Conservation (phyloP, 2,797 vertebrate genomes). For the Leptoclinus maculatus region DNA sequence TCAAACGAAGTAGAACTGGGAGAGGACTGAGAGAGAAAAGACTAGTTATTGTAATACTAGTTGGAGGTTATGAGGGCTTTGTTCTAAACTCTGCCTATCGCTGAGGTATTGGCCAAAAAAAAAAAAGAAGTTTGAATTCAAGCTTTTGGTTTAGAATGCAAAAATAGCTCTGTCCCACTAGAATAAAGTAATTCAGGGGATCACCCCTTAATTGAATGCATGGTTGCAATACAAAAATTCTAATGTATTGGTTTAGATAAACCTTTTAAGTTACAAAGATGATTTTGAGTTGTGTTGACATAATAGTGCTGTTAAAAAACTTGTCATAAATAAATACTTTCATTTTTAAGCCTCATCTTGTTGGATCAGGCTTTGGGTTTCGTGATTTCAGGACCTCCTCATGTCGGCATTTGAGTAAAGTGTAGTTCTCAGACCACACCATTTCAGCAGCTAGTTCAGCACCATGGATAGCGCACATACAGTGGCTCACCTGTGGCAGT, state of each 20-base stretch:
- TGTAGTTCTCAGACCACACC: background rate
- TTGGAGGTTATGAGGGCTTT: background rate
- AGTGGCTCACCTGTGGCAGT: background rate
- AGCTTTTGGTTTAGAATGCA: background rate
- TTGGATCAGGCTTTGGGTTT: background rate
- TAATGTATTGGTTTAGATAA: fast-evolving
- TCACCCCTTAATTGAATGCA: background rate
- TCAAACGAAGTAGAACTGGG: background rate
- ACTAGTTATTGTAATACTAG: background rate
- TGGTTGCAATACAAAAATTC: background rate
- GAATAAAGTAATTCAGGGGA: background rate
- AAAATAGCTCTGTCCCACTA: background rate
- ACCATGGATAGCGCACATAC: conserved; percentile 48
- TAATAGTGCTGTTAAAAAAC: background rate
- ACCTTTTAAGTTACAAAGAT: background rate
- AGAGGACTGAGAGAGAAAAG: background rate
- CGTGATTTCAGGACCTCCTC: background rate
- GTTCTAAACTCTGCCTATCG: background rate
- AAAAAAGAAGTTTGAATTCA: background rate
- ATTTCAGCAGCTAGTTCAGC: conserved; percentile 31
- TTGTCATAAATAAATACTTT: background rate
- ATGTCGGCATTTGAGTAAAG: background rate
- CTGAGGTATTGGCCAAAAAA: background rate
- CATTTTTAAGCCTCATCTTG: background rate
- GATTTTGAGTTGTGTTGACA: background rate